phyloP scores from a whole-genome alignment of 2,888 invertebrate genomes.

The Lamellibrachia satsuma region DNA sequence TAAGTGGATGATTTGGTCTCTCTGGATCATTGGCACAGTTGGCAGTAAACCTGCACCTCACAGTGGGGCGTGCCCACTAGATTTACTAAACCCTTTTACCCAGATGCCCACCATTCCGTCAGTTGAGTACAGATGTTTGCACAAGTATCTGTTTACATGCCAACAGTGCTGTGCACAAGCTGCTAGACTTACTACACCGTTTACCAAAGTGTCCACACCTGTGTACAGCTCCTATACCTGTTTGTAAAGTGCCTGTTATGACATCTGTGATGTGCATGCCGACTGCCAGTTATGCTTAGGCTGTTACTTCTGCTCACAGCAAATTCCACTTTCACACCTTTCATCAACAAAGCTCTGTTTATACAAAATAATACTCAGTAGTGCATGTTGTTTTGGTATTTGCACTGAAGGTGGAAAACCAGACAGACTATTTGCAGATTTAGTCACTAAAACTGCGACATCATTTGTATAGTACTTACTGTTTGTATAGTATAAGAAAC shows the following conservation, averaged over 20 bases:
- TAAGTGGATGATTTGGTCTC: conserved; percentile 12
- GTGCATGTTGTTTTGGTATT: not conserved
- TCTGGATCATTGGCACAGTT: not conserved
- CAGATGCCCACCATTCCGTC: not conserved
- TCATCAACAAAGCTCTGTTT: not conserved
- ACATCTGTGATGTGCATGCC: not conserved
- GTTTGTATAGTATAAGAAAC: not conserved
- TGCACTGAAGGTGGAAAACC: not conserved
- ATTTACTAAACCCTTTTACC: not conserved
- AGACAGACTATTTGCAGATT: not conserved
- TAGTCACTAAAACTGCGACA: not conserved
- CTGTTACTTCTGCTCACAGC: not conserved
- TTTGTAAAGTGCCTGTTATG: not conserved
- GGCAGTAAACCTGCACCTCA: not conserved
- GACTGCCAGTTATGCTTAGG: not conserved
- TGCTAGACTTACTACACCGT: not conserved
- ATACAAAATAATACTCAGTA: not conserved
- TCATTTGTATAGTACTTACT: not conserved
- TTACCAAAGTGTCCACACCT: conserved; percentile 11
- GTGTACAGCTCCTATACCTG: not conserved
- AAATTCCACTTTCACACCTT: not conserved
- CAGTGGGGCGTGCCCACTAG: not conserved
- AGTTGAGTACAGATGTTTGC: not conserved
- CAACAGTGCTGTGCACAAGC: not conserved
- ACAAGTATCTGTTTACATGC: conserved; percentile 17